phyloP scores from a whole-genome alignment of 1,140 invertebrate genomes.

The Drosophila baimaii region DNA sequence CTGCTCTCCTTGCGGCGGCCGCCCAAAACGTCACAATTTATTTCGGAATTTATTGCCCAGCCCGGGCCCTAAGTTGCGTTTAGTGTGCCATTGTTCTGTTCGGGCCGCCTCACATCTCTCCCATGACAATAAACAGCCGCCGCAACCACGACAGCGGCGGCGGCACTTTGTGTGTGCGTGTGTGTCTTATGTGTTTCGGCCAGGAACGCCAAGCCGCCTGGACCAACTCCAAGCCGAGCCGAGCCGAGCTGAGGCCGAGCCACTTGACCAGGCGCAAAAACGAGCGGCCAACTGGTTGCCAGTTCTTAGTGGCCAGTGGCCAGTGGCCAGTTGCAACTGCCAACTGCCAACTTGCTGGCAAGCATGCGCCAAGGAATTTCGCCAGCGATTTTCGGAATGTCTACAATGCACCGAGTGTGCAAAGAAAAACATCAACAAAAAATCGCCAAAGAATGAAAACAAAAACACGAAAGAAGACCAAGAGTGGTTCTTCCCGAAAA shows the following conservation, averaged over 20 bases:
- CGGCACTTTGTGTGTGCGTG: slow-evolving; percentile 46
- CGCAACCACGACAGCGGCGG: slow-evolving; percentile 35
- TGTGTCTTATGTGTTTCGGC: slow-evolving; percentile 35
- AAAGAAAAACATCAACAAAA: slow-evolving; percentile 58
- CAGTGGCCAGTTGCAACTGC: slow-evolving; percentile 47
- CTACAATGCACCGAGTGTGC: slow-evolving; percentile 74
- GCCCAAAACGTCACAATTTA: slow-evolving; percentile 55
- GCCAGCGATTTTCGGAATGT: slow-evolving; percentile 77
- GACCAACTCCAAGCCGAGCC: slow-evolving; percentile 52
- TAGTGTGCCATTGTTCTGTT: slow-evolving; percentile 78
- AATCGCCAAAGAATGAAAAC: slow-evolving; percentile 49
- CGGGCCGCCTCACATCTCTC: slow-evolving; percentile 68
- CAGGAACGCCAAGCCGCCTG: slow-evolving; percentile 58
- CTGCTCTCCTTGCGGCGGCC: slow-evolving; percentile 20
- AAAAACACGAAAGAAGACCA: slow-evolving; percentile 25
- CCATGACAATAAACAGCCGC: slow-evolving; percentile 70
- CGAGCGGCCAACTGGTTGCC: slow-evolving; percentile 59
- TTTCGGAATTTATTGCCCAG: slow-evolving; percentile 67
- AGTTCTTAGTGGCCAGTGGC: slow-evolving; percentile 44
- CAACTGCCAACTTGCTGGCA: slow-evolving; percentile 41
- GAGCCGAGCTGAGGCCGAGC: slow-evolving; percentile 28
- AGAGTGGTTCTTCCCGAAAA: slow-evolving; percentile 30
- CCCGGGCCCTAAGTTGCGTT: slow-evolving; percentile 64
- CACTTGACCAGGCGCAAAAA: slow-evolving; percentile 64
- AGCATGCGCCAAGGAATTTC: slow-evolving; percentile 81